Percentiles rank a stretch among this genome's conserved stretches.
phyloP scores from a whole-genome alignment of 2,797 vertebrate species.

The Decapterus maruadsi region DNA sequence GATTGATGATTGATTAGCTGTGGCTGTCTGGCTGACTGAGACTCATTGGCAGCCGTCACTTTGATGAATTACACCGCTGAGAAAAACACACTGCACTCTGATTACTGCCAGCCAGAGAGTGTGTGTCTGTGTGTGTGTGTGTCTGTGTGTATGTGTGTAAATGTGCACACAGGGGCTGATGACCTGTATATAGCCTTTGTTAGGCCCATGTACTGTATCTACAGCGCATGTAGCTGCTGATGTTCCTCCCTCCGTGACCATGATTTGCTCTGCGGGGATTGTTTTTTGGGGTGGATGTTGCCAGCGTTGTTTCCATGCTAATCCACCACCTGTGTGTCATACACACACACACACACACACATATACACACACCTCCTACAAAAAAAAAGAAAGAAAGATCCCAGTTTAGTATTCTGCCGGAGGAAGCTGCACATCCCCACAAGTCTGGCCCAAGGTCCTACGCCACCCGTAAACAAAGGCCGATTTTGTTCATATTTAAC shows the following conservation, averaged over 20 bases:
- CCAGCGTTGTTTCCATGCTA: conserved; percentile 54
- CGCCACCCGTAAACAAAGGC: conserved; percentile 43
- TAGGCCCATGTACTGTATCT: conserved; percentile 12
- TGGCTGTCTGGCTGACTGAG: conserved; percentile 73
- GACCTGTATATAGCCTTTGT: conserved; percentile 24
- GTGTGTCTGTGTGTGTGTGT: conserved; percentile 37
- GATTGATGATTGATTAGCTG: conserved; percentile 79
- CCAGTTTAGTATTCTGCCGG: conserved; percentile 61
- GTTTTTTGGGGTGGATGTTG: conserved; percentile 23
- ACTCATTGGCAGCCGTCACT: conserved; percentile 81
- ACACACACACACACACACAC: too few relatives aligned
- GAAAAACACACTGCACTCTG: conserved; percentile 76
- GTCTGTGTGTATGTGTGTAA: conserved; percentile 32
- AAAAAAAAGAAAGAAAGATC: background rate
- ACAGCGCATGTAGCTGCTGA: background rate
- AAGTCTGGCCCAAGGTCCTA: conserved; percentile 68
- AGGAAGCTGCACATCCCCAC: conserved; percentile 41
- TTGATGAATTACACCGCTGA: conserved; percentile 78
- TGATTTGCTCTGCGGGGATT: conserved; percentile 14
- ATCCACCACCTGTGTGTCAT: conserved; percentile 28
- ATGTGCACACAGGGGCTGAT: conserved; percentile 12
- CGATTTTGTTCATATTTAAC: conserved; percentile 73
- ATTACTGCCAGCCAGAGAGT: conserved; percentile 70
- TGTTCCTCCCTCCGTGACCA: background rate
- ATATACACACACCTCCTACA: too few relatives aligned